A percentile compares a stretch with the other conserved stretches of the same genome.
These are phyloP conservation scores for Cynopterus sphinx DNA, from an alignment of 2,797 vertebrate species.

Conservation along the genomic window DNA sequence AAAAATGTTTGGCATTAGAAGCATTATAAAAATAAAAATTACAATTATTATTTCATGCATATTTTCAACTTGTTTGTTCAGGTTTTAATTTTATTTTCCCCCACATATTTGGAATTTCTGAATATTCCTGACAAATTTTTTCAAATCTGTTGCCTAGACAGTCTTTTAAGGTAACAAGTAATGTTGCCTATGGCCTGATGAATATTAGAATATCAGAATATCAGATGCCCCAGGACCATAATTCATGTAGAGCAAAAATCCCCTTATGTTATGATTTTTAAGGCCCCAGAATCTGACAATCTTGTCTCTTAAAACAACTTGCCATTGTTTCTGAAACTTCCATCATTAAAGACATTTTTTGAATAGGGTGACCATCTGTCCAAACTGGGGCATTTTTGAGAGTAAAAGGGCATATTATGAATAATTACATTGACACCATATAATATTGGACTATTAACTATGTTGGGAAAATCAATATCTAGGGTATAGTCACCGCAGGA, in stretches of 20 bases:
- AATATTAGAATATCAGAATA: not conserved
- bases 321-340: not conserved
- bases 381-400: not conserved
- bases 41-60: not conserved
- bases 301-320: not conserved
- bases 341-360: not conserved
- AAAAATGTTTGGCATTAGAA: not conserved
- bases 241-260: not conserved
- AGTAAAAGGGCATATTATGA: not conserved
- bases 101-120: not conserved
- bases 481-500: not conserved
- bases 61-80: not conserved
- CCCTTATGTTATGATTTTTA: not conserved
- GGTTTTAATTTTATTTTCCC: not conserved
- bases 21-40: not conserved
- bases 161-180: not conserved
- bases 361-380: not conserved
- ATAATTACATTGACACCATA: not conserved
- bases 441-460: not conserved
- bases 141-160: not conserved
- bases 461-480: not conserved
- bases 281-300: not conserved
- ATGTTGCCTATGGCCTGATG: not conserved
- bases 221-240: not conserved
- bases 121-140: not conserved